A percentile compares a stretch with the other conserved stretches of the same genome.
phyloP scores from a whole-genome alignment of 53 echinoderm and acorn worm genomes.

The Henricia sp. region DNA sequence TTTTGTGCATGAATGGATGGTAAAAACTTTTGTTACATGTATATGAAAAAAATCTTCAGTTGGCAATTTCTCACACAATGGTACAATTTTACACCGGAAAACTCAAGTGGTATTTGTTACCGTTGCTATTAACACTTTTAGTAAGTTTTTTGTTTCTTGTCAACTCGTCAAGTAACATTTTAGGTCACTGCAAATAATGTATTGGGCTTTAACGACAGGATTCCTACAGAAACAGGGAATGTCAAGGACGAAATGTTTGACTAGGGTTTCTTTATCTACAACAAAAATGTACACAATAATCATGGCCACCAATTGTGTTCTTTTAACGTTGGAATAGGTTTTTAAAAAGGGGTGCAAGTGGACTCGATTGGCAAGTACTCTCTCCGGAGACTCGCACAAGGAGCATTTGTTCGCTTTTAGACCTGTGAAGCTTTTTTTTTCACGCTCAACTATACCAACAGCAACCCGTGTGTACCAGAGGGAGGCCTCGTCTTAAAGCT shows the following conservation, averaged over 20 bases:
- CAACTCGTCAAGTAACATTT: no score
- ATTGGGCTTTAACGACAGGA: no score
- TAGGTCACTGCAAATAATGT: no score
- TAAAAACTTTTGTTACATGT: no score
- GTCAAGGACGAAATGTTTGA: slow-evolving; percentile 24
- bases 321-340: slow-evolving; percentile 31
- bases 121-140: no score
- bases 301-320: slow-evolving; percentile 37
- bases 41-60: no score
- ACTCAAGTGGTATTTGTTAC: no score
- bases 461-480: slow-evolving; percentile 55
- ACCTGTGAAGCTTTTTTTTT: not conserved
- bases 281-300: slow-evolving; percentile 28
- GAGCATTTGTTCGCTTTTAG: slow-evolving; percentile 54
- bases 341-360: slow-evolving; percentile 38
- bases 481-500: slow-evolving; percentile 43
- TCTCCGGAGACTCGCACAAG: slow-evolving; percentile 18
- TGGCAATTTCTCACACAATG: no score
- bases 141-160: no score
- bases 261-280: slow-evolving; percentile 31
- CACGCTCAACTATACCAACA: not conserved
- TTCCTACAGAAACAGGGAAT: no score
- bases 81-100: no score
- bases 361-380: slow-evolving; percentile 48
- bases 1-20: no score